phyloP scores from a whole-genome alignment of 2,113 vertebrate species.

The Ceyx melanurus region DNA sequence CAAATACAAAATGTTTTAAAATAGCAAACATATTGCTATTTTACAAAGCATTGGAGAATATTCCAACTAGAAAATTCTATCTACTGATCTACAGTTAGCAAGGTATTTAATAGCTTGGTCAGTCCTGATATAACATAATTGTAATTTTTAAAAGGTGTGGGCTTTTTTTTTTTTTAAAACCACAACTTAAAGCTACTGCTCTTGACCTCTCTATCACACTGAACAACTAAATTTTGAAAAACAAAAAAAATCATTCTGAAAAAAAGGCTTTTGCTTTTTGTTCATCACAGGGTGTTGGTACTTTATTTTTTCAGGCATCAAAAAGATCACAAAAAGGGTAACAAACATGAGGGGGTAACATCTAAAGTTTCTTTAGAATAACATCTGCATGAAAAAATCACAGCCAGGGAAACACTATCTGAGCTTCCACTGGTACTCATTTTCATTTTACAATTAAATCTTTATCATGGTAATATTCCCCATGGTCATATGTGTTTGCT shows the following conservation, averaged over 20 bases:
- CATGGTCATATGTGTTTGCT: neutral
- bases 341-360: neutral
- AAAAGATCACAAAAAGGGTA: neutral
- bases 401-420: neutral
- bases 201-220: neutral
- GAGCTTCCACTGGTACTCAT: slow-evolving; percentile 2
- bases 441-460: slow-evolving; percentile 45
- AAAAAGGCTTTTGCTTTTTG: neutral
- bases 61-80: neutral
- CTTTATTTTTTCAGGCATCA: neutral
- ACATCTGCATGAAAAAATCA: neutral
- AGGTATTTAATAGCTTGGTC: neutral
- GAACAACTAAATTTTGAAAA: neutral
- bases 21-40: neutral
- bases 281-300: neutral
- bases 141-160: neutral
- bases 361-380: neutral
- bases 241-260: neutral
- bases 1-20: too few relatives aligned
- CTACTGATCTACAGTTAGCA: neutral
- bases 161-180: neutral
- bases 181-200: neutral
- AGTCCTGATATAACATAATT: neutral
- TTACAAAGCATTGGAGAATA: neutral
- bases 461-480: slow-evolving; percentile 12